A percentile compares a stretch with the other conserved stretches of the same genome.
Evolutionary conservation across 2,113 vertebrate genomes (phyloP).

Genomic region (Oplegnathus fasciatus): DNA sequence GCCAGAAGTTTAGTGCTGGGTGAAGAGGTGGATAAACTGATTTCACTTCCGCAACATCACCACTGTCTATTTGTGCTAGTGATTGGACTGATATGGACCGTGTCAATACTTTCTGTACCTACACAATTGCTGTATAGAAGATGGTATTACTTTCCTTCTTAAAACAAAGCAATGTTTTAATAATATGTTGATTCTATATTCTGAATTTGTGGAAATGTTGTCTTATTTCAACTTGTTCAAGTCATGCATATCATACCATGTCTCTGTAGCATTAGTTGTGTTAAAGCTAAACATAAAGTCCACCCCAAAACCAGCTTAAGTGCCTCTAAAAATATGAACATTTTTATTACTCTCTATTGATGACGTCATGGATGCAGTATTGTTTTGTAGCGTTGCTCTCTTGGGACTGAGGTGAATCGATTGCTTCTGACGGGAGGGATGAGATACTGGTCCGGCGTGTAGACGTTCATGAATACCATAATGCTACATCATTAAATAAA

Average conservation of each 20-base stretch:
- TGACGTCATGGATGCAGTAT: neutral
- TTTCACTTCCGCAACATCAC: neutral
- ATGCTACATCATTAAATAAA: slow-evolving; percentile 21
- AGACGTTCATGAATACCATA: neutral
- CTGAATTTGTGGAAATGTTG: neutral
- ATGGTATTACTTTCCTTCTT: neutral
- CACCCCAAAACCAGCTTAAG: neutral
- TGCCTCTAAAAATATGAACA: neutral
- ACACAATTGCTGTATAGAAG: neutral
- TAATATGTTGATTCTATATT: neutral
- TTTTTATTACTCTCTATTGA: neutral
- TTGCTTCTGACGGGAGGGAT: neutral
- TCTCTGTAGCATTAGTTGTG: neutral
- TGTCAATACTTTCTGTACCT: neutral
- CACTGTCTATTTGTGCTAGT: neutral
- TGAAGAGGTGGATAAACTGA: slow-evolving; percentile 17
- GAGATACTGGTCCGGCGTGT: neutral
- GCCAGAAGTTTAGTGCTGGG: slow-evolving; percentile 31
- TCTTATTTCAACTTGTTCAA: neutral
- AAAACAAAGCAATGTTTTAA: neutral
- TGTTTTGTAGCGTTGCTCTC: neutral
- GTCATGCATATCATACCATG: neutral
- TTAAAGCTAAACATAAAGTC: neutral
- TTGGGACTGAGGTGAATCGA: neutral
- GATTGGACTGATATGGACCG: neutral